These are phyloP conservation scores for Malurus alboscapulatus DNA, from an alignment of 2,113 vertebrate genomes.

Conservation along the genomic window DNA sequence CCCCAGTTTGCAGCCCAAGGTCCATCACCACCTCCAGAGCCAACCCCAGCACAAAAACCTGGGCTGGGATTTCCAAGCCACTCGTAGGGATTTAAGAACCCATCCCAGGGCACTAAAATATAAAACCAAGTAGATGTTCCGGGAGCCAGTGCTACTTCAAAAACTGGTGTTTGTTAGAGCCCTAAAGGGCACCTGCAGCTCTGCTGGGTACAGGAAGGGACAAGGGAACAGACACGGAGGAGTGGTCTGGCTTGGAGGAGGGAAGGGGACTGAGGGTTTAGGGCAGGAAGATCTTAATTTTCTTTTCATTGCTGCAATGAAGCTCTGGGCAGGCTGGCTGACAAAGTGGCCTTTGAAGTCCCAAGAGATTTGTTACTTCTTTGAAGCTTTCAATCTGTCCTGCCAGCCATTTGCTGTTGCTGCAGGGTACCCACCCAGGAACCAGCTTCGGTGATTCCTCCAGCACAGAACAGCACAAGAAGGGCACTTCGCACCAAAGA, in stretches of 20 bases:
- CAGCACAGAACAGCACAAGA: neutral
- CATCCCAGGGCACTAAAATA: neutral
- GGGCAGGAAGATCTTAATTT: neutral
- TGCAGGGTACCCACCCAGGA: neutral
- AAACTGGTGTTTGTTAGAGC: neutral
- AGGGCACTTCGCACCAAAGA: neutral
- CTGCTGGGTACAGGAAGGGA: neutral
- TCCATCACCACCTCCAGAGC: neutral
- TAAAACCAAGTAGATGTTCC: neutral
- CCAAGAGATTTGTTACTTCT: neutral
- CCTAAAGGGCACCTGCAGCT: neutral
- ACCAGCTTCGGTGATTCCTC: neutral
- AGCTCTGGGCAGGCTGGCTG: neutral
- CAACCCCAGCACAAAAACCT: neutral
- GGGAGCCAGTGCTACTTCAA: fast-evolving
- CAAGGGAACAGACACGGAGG: fast-evolving
- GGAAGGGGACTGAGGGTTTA: neutral
- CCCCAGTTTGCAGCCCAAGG: neutral
- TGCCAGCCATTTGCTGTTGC: neutral
- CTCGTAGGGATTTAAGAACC: neutral
- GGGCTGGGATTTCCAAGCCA: neutral
- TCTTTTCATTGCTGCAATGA: neutral
- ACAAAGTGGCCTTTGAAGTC: slow-evolving; percentile 4
- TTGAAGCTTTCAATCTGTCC: neutral
- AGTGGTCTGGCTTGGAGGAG: neutral